phyloP scores from a whole-genome alignment of 1,140 invertebrate species.

The Hermetia illucens region DNA sequence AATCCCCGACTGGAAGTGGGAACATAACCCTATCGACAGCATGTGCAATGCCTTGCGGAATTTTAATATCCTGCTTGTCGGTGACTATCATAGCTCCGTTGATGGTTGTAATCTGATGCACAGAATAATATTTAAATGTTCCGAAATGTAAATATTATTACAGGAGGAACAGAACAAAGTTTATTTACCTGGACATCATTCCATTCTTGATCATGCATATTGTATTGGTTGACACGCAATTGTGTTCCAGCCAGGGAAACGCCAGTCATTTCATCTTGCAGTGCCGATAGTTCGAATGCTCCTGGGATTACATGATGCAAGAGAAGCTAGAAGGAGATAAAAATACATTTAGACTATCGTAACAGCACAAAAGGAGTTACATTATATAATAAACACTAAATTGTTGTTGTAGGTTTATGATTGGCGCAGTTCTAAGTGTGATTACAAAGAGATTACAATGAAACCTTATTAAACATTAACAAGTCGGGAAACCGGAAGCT shows the following conservation, averaged over 20 bases:
- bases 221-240: conserved; percentile 66
- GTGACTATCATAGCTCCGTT: conserved; percentile 64
- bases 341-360: too few relatives aligned
- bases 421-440: too few relatives aligned
- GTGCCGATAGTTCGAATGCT: conserved; percentile 53
- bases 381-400: too few relatives aligned
- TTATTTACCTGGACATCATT: conserved; percentile 57
- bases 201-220: conserved; percentile 73
- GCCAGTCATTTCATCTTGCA: conserved; percentile 79
- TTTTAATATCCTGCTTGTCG: conserved; percentile 66
- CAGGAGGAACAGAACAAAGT: neutral
- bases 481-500: too few relatives aligned
- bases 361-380: too few relatives aligned
- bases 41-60: conserved; percentile 73
- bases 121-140: conserved; percentile 7
- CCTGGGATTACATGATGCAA: conserved; percentile 74
- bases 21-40: conserved; percentile 78
- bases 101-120: conserved; percentile 67
- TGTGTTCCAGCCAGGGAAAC: conserved; percentile 73
- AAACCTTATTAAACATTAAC: too few relatives aligned
- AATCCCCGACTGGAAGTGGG: conserved; percentile 66
- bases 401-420: too few relatives aligned
- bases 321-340: conserved; percentile 45
- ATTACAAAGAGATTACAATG: too few relatives aligned
- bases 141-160: neutral